Conservation (phyloP, 2,797 vertebrate species). For the Urophycis tenuis region DNA sequence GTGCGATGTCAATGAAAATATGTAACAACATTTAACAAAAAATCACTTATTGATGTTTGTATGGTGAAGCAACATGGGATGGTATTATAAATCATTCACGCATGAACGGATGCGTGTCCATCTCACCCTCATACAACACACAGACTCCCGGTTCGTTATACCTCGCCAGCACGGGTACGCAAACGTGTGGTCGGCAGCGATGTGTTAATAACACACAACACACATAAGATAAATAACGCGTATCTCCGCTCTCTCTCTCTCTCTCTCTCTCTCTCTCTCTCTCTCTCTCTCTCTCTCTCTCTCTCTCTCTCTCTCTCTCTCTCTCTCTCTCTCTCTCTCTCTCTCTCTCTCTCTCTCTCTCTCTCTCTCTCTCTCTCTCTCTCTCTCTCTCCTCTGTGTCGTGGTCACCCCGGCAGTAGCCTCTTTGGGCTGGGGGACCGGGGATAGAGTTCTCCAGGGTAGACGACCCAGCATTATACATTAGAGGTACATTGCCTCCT, state of each 20-base stretch:
- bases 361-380: too few species aligned
- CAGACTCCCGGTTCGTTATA: neutral
- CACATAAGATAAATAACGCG: too few species aligned
- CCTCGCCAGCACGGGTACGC: too few species aligned
- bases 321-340: too few species aligned
- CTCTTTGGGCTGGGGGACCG: neutral
- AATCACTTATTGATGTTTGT: constrained; percentile 24
- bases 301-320: too few species aligned
- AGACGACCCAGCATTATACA: constrained; percentile 19
- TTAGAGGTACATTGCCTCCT: neutral
- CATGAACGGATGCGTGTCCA: constrained; percentile 34
- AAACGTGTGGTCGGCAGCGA: too few species aligned
- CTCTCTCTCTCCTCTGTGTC: constrained; percentile 4
- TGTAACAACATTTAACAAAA: constrained; percentile 45
- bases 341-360: too few species aligned
- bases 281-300: too few species aligned
- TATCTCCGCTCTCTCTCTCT: too few species aligned
- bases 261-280: too few species aligned
- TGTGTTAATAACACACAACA: too few species aligned
- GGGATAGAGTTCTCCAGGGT: constrained; percentile 12
- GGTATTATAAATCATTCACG: constrained; percentile 8
- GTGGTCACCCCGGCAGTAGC: neutral
- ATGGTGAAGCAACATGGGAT: constrained; percentile 26
- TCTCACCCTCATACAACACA: constrained; percentile 4
- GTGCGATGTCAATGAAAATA: constrained; percentile 22